A percentile compares a stretch with the other conserved stretches of the same genome.
Evolutionary conservation across 2,888 invertebrate genomes (phyloP).

Genomic region (Drosophila aldrichi): DNA sequence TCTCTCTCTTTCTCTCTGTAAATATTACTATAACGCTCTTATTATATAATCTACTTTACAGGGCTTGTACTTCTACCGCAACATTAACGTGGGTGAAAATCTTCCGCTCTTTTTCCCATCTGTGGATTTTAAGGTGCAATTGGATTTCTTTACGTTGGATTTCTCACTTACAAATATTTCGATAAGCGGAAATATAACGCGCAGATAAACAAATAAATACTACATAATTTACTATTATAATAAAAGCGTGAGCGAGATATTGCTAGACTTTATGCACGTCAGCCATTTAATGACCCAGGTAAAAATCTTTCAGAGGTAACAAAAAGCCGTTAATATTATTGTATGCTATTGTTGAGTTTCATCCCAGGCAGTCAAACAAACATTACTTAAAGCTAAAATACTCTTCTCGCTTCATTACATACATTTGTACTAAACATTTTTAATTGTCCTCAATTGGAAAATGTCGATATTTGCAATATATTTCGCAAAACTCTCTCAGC

Average conservation of each 20-base stretch:
- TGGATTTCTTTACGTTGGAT: background rate
- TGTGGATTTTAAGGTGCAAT: background rate
- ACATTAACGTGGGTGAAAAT: background rate
- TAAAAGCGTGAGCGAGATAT: background rate
- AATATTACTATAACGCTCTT: background rate
- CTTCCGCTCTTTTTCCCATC: background rate
- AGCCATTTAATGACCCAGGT: no score
- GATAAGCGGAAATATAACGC: background rate
- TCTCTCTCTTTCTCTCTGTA: background rate
- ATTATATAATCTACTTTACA: background rate
- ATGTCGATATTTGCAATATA: background rate
- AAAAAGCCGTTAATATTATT: no score
- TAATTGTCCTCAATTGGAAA: background rate
- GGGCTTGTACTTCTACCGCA: constrained; percentile 1
- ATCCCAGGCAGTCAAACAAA: background rate
- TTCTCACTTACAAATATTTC: background rate
- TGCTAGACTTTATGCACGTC: no score
- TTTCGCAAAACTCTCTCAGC: background rate
- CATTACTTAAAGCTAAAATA: background rate
- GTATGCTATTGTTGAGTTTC: background rate
- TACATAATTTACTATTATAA: background rate
- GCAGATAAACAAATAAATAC: background rate
- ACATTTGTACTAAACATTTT: background rate
- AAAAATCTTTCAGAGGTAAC: no score
- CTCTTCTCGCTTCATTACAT: background rate